These are phyloP conservation scores for Sipha maydis DNA, from an alignment of 2,888 invertebrate species.

Conservation along the genomic window DNA sequence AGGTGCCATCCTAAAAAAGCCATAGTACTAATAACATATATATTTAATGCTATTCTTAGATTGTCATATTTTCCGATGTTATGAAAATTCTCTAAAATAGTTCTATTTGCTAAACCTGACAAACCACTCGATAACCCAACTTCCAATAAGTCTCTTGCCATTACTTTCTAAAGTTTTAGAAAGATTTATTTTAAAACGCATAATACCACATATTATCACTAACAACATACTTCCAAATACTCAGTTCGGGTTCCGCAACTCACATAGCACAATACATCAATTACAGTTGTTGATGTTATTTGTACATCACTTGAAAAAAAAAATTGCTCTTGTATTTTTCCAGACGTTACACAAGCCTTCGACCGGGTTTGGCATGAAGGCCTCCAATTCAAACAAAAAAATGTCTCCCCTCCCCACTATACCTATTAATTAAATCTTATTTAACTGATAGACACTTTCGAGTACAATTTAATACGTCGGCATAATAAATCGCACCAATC, in stretches of 20 bases:
- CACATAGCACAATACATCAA: slow-evolving; percentile 4
- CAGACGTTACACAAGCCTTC: no score
- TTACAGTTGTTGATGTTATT: slow-evolving; percentile 16
- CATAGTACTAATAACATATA: no score
- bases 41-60: no score
- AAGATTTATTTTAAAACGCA: neutral
- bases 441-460: slow-evolving; percentile 20
- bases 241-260: slow-evolving; percentile 1
- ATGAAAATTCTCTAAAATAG: slow-evolving; percentile 32
- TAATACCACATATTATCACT: neutral
- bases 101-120: slow-evolving; percentile 15
- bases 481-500: slow-evolving; percentile 15
- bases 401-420: neutral
- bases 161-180: slow-evolving; percentile 19
- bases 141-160: slow-evolving; percentile 16
- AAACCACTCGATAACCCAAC: neutral
- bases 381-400: no score
- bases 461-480: neutral
- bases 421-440: slow-evolving; percentile 20
- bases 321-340: slow-evolving; percentile 10
- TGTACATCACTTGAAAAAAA: slow-evolving; percentile 12
- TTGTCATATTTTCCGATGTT: slow-evolving; percentile 7
- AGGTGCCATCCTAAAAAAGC: no score
- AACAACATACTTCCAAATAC: no score
- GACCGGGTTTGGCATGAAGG: no score